Conservation (phyloP, 2,888 invertebrate species). For the Pyrrhia umbra region DNA sequence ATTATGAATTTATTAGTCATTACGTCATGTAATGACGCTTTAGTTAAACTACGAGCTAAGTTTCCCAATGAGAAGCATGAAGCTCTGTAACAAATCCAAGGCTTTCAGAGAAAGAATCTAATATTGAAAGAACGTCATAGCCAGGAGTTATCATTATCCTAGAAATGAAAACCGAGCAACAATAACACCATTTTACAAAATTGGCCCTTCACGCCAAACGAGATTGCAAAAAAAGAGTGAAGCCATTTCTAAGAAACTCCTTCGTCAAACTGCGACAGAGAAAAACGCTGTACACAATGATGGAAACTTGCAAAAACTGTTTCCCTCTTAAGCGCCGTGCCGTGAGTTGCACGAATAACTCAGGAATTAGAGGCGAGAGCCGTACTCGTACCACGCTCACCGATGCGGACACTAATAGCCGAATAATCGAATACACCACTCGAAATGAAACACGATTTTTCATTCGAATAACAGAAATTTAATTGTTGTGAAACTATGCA, state of each 20-base stretch:
- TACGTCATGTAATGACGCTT: slow-evolving; percentile 61
- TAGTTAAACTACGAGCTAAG: slow-evolving; percentile 31
- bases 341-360: slow-evolving; percentile 78
- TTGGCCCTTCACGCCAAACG: slow-evolving; percentile 6
- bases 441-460: slow-evolving; percentile 20
- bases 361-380: slow-evolving; percentile 62
- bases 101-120: not conserved
- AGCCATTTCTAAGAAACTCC: slow-evolving; percentile 32
- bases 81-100: slow-evolving; percentile 13
- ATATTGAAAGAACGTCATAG: slow-evolving; percentile 6
- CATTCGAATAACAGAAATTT: slow-evolving; percentile 29
- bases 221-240: slow-evolving; percentile 16
- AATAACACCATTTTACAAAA: not conserved
- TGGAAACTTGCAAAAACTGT: slow-evolving; percentile 70
- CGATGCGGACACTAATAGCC: slow-evolving; percentile 26
- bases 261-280: slow-evolving; percentile 22
- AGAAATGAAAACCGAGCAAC: not conserved
- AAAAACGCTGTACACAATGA: slow-evolving; percentile 64
- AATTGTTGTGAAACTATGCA: slow-evolving; percentile 31
- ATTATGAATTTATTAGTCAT: slow-evolving; percentile 65
- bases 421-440: slow-evolving; percentile 46
- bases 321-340: slow-evolving; percentile 65
- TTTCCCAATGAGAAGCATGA: slow-evolving; percentile 9
- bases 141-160: not conserved
- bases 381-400: slow-evolving; percentile 22